Conservation (phyloP, 1,140 invertebrate genomes). For the Ylistrum balloti region DNA sequence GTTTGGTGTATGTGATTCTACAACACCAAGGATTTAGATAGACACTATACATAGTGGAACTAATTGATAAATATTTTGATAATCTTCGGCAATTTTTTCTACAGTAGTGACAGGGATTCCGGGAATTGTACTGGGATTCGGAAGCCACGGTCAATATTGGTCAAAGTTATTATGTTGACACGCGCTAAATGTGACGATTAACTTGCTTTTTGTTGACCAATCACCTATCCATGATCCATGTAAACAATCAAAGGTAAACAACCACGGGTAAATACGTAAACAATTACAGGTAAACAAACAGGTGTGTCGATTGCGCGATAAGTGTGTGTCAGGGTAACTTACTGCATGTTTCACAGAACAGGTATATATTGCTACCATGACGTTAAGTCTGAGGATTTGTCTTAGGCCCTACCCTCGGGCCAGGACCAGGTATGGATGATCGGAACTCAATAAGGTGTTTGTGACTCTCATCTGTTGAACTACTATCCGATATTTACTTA, state of each 20-base stretch:
- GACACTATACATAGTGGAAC: neutral
- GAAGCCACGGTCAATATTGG: conserved; percentile 22
- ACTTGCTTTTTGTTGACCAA: conserved; percentile 8
- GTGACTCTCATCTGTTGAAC: neutral
- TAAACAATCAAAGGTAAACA: conserved; percentile 26
- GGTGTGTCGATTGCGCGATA: conserved; percentile 21
- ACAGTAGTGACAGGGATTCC: neutral
- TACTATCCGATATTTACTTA: neutral
- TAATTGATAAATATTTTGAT: conserved; percentile 36
- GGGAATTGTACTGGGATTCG: neutral
- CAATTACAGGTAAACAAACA: neutral
- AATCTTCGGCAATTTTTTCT: neutral
- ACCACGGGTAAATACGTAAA: neutral
- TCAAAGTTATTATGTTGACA: neutral
- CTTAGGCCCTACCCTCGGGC: conserved; percentile 2
- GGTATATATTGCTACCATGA: neutral
- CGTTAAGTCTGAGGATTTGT: neutral
- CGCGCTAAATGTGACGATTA: conserved; percentile 6
- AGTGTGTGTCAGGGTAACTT: conserved; percentile 18
- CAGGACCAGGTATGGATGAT: neutral
- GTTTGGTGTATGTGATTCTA: too few relatives aligned
- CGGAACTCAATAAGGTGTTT: neutral
- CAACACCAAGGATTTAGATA: neutral
- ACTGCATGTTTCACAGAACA: neutral
- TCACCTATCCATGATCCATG: neutral